Evolutionary conservation across 2,888 invertebrate species (phyloP).

Genomic region (Imbricaverruca yamaguchii): DNA sequence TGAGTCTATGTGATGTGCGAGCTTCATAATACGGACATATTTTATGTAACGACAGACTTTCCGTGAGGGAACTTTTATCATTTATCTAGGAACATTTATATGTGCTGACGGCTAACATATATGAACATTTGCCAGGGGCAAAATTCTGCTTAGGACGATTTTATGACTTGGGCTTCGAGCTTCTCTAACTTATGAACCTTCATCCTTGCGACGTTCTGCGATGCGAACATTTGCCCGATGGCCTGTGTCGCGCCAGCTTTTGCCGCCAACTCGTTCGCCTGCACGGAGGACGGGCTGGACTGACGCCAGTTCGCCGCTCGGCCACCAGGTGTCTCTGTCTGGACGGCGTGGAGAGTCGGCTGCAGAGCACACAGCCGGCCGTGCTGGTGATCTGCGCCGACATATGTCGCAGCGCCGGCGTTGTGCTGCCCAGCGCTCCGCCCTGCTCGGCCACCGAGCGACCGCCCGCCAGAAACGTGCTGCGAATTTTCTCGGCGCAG

Average conservation of each 20-base stretch:
- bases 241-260: not conserved
- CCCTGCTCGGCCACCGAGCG: not conserved
- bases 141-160: no score
- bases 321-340: not conserved
- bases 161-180: no score
- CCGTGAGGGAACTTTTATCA: no score
- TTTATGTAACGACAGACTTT: no score
- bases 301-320: not conserved
- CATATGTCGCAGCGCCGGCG: not conserved
- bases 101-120: no score
- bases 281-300: not conserved
- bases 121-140: no score
- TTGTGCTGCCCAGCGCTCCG: not conserved
- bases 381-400: not conserved
- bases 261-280: not conserved
- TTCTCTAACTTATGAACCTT: no score
- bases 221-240: no score
- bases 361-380: not conserved
- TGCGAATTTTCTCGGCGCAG: not conserved
- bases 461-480: not conserved
- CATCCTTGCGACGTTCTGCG: no score
- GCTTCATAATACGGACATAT: no score
- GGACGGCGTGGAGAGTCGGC: not conserved
- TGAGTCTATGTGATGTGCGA: no score
- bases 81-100: no score